phyloP scores from a whole-genome alignment of 2,888 invertebrate species.

The Tetragnatha montana region DNA sequence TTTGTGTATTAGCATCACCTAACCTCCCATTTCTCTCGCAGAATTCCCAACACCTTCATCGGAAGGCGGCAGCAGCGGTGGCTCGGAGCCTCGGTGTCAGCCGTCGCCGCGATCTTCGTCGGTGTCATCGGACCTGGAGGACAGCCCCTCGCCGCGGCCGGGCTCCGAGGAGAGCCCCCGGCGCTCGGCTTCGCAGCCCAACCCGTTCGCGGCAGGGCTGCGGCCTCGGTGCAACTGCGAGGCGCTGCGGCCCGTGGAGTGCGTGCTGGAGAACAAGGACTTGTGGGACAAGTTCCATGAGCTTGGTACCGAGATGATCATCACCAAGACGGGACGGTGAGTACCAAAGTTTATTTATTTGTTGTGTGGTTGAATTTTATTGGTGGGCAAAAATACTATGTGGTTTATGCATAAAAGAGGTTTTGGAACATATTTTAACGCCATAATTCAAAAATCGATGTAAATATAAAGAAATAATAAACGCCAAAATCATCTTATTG shows the following conservation, averaged over 20 bases:
- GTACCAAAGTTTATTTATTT: constrained; percentile 55
- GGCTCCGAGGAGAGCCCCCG: constrained; percentile 17
- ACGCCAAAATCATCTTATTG: too few species aligned
- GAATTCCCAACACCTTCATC: constrained; percentile 15
- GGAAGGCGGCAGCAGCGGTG: constrained; percentile 9
- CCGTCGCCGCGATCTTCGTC: constrained; percentile 48
- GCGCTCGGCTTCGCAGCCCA: constrained; percentile 51
- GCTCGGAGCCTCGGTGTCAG: constrained; percentile 1
- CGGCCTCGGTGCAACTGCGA: constrained; percentile 73
- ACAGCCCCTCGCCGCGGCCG: constrained; percentile 37
- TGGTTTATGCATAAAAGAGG: too few species aligned
- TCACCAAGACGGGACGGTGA: constrained; percentile 92
- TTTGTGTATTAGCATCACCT: neutral
- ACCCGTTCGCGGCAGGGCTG: constrained; percentile 69
- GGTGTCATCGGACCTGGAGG: constrained; percentile 48
- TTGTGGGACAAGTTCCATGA: constrained; percentile 74
- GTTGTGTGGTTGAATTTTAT: too few species aligned
- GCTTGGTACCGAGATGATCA: constrained; percentile 97
- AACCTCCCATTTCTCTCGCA: constrained; percentile 3
- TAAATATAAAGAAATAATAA: too few species aligned
- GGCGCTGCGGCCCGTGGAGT: constrained; percentile 75
- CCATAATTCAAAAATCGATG: too few species aligned
- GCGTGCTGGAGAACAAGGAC: constrained; percentile 78
- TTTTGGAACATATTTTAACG: too few species aligned
- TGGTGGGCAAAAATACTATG: too few species aligned